phyloP scores from a whole-genome alignment of 2,888 invertebrate species.

The Spilosoma lubricipeda region DNA sequence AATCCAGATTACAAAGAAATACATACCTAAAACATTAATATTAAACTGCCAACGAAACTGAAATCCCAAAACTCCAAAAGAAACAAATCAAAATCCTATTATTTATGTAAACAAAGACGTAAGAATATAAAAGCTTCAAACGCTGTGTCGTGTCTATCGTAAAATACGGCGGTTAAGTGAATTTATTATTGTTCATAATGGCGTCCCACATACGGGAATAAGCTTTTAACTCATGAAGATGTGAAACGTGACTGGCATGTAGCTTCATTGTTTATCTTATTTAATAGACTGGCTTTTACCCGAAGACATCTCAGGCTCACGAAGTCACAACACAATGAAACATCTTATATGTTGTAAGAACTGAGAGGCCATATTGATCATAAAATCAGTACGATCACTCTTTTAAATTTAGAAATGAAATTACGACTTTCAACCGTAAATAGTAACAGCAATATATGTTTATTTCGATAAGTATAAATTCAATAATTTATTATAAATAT shows the following conservation, averaged over 20 bases:
- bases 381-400: background rate
- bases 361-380: background rate
- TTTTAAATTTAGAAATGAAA: background rate
- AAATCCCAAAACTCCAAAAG: slow-evolving; percentile 1
- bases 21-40: background rate
- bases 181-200: slow-evolving; percentile 57
- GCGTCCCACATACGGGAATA: slow-evolving; percentile 45
- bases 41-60: background rate
- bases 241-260: slow-evolving; percentile 37
- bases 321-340: background rate
- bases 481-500: no score
- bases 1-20: background rate
- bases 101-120: slow-evolving; percentile 23
- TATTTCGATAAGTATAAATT: no score
- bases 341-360: background rate
- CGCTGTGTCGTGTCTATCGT: slow-evolving; percentile 34
- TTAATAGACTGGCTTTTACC: slow-evolving; percentile 10
- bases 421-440: no score
- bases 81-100: slow-evolving; percentile 13
- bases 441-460: no score
- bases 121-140: slow-evolving; percentile 36
- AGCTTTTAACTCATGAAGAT: slow-evolving; percentile 55
- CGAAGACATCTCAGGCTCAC: background rate
- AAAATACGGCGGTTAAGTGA: slow-evolving; percentile 54
- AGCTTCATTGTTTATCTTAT: slow-evolving; percentile 17